Evolutionary conservation across 2,113 vertebrate species (phyloP), one percentile per base, ranked within the genome.

Genomic region (Lathamus discolor): DNA sequence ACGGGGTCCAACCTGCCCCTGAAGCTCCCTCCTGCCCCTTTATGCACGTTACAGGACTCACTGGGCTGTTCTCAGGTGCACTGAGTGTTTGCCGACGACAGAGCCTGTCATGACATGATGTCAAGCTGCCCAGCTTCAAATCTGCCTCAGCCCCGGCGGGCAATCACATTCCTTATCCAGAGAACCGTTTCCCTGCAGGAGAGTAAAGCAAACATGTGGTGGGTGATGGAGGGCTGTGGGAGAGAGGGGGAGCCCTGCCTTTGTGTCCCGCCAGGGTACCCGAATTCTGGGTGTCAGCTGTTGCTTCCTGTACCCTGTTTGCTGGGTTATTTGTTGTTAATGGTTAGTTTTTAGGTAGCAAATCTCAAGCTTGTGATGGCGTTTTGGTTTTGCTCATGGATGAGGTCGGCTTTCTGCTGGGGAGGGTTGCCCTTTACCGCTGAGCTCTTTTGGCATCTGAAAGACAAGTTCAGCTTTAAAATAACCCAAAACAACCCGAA

Each of bases 281-380:
- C 77, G 46, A 3, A 41, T 87, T 83, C 89, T 83, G 73, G 70
- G 43, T 76, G 64, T 88, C 76, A 91, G 17, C 35, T 49, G 6
- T 28, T 76, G 39, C 80, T 87, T 49, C 44, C 68, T 76, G 52
- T 55, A 67, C 93, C 74, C 92, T 89, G 70, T 88, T 77, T 83
- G 64, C 68, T 48, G 57, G 49, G 80, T 84, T 76, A 81, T 94
- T 96, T 97, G 92, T 83, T 90, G 19, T 81, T 67, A 85, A 70
- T 41, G 85, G 92, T 86, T 91, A 83, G 88, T 68, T 95, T 98
- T 97, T 97, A 97, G 96, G 93, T 54, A 78, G 68, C 85, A 97
- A 83, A 97, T 88, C 91, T 93, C 95, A 97, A 97, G 68, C 83
- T 86, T 94, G 59, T 37, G 63, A 70, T 87, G 83, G 74, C 93